Conservation (phyloP, 2,888 invertebrate genomes). For the Geotrupes spiniger region DNA sequence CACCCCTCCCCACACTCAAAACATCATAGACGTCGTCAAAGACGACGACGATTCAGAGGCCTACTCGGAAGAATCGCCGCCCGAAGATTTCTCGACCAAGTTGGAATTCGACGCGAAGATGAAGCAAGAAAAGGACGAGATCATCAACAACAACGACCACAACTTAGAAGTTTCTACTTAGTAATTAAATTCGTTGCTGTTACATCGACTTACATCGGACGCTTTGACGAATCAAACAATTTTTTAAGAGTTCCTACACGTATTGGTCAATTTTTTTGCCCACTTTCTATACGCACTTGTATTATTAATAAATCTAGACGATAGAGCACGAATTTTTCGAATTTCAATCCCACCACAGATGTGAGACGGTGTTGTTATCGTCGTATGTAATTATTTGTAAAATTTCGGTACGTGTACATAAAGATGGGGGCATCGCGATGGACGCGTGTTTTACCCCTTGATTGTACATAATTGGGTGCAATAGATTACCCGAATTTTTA, state of each 20-base stretch:
- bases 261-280: conserved; percentile 20
- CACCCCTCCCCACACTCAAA: conserved; percentile 47
- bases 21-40: conserved; percentile 50
- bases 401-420: not conserved
- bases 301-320: conserved; percentile 1
- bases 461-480: conserved; percentile 28
- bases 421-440: not conserved
- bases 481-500: conserved; percentile 29
- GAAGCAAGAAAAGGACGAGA: conserved; percentile 53
- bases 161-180: conserved; percentile 61
- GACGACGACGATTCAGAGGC: conserved; percentile 52
- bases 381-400: conserved; percentile 2
- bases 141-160: conserved; percentile 60
- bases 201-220: not conserved
- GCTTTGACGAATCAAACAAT: conserved; percentile 5
- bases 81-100: conserved; percentile 37
- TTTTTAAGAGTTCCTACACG: conserved; percentile 26
- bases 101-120: conserved; percentile 39
- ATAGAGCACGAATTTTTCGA: conserved; percentile 2
- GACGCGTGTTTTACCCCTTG: conserved; percentile 17
- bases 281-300: conserved; percentile 5
- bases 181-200: conserved; percentile 34
- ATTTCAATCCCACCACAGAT: not conserved
- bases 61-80: conserved; percentile 40
- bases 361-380: not conserved